Evolutionary conservation across 1,140 invertebrate genomes (phyloP).

Genomic region (Drosophila repletoides): DNA sequence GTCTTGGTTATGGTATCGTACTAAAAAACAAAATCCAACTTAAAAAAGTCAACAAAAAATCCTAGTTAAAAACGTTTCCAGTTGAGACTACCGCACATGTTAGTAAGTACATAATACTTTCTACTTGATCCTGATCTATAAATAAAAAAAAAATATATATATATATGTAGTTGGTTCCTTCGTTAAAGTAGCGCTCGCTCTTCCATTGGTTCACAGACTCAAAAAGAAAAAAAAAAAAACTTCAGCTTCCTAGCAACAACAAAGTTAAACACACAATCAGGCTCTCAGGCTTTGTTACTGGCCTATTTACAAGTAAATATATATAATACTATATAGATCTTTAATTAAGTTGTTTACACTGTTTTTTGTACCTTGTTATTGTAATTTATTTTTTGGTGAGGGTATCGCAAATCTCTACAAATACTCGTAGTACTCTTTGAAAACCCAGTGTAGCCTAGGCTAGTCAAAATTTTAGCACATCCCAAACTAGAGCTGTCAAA

Average conservation of each 20-base stretch:
- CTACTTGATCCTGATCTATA: background rate
- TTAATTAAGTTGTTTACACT: constrained; percentile 30
- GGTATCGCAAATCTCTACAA: constrained; percentile 6
- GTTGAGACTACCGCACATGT: constrained; percentile 48
- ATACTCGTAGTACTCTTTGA: background rate
- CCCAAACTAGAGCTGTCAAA: constrained; percentile 11
- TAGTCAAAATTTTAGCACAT: constrained; percentile 53
- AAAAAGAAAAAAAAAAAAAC: constrained; percentile 10
- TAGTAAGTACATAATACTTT: constrained; percentile 52
- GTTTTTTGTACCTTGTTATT: constrained; percentile 4
- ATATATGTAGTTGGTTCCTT: constrained; percentile 25
- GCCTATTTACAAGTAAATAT: background rate
- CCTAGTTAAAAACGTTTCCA: constrained; percentile 37
- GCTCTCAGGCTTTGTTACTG: constrained; percentile 22
- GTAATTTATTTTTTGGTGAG: constrained; percentile 7
- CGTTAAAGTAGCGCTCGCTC: constrained; percentile 59
- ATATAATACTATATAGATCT: constrained; percentile 10
- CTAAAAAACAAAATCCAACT: constrained; percentile 41
- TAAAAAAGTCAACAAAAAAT: background rate
- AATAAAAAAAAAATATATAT: background rate
- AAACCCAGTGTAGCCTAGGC: constrained; percentile 52
- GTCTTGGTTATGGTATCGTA: constrained; percentile 69
- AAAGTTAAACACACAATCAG: constrained; percentile 30
- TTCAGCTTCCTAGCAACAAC: constrained; percentile 34
- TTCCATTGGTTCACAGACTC: constrained; percentile 57